Evolutionary conservation across 2,888 invertebrate genomes (phyloP), one percentile per base, ranked within the genome.

Genomic region (Drosophila demipolita): DNA sequence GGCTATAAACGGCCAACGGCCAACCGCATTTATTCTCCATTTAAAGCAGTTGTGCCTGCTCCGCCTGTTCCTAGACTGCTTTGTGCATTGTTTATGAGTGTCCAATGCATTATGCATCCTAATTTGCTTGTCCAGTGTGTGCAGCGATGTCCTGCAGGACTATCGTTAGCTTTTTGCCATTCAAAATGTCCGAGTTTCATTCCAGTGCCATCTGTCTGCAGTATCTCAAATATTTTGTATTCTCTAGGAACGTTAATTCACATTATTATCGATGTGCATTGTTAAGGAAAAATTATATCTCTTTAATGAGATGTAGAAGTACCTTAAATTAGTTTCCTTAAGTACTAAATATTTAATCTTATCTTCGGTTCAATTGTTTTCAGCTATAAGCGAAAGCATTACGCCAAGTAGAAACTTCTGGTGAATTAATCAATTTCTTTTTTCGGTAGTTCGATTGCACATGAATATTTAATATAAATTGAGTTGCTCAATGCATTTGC

Each of bases 21-120:
- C 69, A 75, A 64, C 66, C 73, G 66, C 60, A 48, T 75, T 73
- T 68, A 59, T 53, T 57, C 58, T 64, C 52, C 53, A 67, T 55
- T 70, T 42, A 35, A 48, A 48, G 23, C 48, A 45, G 48, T 55
- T 45, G 35, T 61, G 48, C 17, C 35, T 29, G 38, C 48, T 38
- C 7, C 40, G 12, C 63, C 40, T n/a, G 38, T 32, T 40, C 35
- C 29, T 42, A 48, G 57, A 50, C 40, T 52, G 36, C 40, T 8
- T 26, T 9, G 12, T 33, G 42, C 48, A 58, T 66, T 75, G 48
- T 50, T 60, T 69, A 62, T 61, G 42, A 33, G 32, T 29, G 12
- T n/a, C 35, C 52, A 8, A 45, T 45, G 49, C 29, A 55, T 29
- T 23, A 42, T 68, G 53, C 40, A 32, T 65, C 40, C 26, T 45